Conservation (phyloP, 2,888 invertebrate species). For the Apamea sordens region DNA sequence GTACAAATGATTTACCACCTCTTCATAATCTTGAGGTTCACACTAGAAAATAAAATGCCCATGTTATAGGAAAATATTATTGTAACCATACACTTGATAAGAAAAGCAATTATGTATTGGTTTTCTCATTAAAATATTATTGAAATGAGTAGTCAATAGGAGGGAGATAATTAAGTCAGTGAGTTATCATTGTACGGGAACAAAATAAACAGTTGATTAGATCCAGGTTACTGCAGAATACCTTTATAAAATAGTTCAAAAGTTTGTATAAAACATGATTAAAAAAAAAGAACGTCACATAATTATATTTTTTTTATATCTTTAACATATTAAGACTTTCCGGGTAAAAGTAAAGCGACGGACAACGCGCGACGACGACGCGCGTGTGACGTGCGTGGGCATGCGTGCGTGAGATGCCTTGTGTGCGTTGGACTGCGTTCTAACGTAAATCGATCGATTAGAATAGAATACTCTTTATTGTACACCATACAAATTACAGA, state of each 20-base stretch:
- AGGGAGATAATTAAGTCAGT: neutral
- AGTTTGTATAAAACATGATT: neutral
- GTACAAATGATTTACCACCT: slow-evolving; percentile 94
- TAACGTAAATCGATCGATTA: neutral
- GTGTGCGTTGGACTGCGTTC: neutral
- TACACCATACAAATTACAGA: too few relatives aligned
- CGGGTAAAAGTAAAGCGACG: neutral
- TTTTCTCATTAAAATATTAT: neutral
- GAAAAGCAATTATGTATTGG: too few relatives aligned
- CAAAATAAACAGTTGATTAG: neutral
- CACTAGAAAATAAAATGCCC: slow-evolving; percentile 86
- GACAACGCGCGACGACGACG: too few relatives aligned
- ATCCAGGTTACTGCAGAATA: neutral
- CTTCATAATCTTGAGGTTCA: slow-evolving; percentile 93
- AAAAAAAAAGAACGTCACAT: neutral
- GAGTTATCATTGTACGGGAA: neutral
- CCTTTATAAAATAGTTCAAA: neutral
- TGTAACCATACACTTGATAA: neutral
- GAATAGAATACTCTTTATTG: too few relatives aligned
- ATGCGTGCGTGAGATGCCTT: too few relatives aligned
- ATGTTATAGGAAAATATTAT: neutral
- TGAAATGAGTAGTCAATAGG: neutral
- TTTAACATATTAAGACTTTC: neutral
- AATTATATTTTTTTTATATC: neutral
- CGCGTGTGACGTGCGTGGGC: too few relatives aligned